Conservation (phyloP, 2,113 vertebrate genomes). For the Tragelaphus imberbis region DNA sequence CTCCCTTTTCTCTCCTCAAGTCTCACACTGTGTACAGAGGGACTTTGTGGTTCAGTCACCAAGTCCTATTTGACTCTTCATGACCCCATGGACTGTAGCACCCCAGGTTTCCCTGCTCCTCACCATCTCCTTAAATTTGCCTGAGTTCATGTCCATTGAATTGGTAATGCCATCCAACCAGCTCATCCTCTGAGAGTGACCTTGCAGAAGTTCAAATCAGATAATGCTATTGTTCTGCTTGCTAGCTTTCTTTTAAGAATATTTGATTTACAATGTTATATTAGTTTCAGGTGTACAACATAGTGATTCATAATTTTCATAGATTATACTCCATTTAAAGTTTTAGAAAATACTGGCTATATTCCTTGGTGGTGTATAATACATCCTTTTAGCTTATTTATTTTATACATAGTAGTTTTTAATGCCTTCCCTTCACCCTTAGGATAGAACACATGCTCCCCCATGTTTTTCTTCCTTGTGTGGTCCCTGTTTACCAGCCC, state of each 20-base stretch:
- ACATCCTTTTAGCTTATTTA: neutral
- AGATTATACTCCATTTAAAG: neutral
- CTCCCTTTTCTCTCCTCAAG: neutral
- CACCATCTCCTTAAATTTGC: neutral
- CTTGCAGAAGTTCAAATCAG: neutral
- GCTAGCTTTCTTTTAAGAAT: neutral
- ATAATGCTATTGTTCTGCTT: neutral
- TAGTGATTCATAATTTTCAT: neutral
- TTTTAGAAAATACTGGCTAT: neutral
- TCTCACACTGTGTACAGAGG: neutral
- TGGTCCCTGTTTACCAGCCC: neutral
- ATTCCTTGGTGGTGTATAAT: neutral
- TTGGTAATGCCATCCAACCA: neutral
- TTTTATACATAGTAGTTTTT: neutral
- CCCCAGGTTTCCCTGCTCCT: neutral
- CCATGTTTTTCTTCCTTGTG: neutral
- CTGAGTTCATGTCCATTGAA: neutral
- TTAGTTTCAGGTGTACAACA: neutral
- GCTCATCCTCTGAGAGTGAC: neutral
- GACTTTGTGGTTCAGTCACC: neutral
- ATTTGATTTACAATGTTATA: neutral
- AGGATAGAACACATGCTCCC: fast-evolving
- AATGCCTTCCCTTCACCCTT: neutral
- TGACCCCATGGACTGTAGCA: neutral
- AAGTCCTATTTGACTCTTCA: neutral